Evolutionary conservation across 2,888 invertebrate genomes (phyloP).

Genomic region (Cosmia trapezina): DNA sequence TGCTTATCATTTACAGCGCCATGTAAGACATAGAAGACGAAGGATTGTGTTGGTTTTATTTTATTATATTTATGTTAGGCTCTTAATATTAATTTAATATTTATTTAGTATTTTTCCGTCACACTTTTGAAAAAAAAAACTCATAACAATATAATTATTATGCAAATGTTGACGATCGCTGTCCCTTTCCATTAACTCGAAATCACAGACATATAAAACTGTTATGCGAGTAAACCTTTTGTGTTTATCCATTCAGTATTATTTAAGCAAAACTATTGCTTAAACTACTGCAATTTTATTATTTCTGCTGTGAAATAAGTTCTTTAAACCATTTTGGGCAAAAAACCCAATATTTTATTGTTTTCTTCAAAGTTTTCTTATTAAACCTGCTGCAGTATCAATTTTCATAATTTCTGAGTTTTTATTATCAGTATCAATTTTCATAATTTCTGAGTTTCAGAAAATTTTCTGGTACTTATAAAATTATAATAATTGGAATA

Average conservation of each 20-base stretch:
- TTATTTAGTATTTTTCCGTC: no score
- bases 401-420: neutral
- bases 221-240: neutral
- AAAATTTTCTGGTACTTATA: no score
- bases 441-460: neutral
- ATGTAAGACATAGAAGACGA: neutral
- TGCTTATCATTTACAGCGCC: neutral
- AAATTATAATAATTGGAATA: neutral
- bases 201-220: neutral
- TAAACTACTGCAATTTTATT: neutral
- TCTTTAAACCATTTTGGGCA: neutral
- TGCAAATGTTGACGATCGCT: slow-evolving; percentile 5
- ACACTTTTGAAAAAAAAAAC: neutral
- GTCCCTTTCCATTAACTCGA: neutral
- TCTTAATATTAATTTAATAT: neutral
- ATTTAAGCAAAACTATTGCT: no score
- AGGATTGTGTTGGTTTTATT: neutral
- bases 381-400: neutral
- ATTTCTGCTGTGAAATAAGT: no score
- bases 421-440: neutral
- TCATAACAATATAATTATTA: neutral
- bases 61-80: no score
- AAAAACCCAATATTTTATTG: neutral
- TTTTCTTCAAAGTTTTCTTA: neutral
- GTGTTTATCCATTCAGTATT: neutral